Evolutionary conservation across 1,140 invertebrate genomes (phyloP).

Genomic region (Caenorhabditis briggsae): DNA sequence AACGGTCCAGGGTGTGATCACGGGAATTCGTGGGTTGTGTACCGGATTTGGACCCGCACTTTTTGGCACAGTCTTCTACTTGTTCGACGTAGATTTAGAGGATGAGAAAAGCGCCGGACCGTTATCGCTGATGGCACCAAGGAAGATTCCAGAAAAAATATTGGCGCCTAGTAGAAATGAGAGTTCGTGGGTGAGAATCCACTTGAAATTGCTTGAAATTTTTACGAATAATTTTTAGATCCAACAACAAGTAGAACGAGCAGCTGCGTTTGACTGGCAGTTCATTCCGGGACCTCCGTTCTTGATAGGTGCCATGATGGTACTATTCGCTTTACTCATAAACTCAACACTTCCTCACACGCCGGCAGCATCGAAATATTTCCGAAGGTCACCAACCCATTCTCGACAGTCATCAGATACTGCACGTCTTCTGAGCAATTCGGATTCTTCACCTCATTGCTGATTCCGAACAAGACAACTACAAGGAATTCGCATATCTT

Average conservation of each 20-base stretch:
- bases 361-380: constrained; percentile 27
- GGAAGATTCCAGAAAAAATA: constrained; percentile 61
- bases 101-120: constrained; percentile 54
- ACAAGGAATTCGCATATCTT: background rate
- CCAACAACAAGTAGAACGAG: constrained; percentile 45
- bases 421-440: constrained; percentile 50
- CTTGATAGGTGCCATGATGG: constrained; percentile 95
- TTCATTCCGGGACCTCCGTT: constrained; percentile 99
- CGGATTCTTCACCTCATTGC: constrained; percentile 44
- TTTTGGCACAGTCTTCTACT: constrained; percentile 97
- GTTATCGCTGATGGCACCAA: constrained; percentile 26
- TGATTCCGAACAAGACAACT: background rate
- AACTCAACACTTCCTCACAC: constrained; percentile 67
- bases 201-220: background rate
- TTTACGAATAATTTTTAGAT: background rate
- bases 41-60: constrained; percentile 90
- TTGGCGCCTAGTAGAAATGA: constrained; percentile 74
- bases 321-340: constrained; percentile 92
- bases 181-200: constrained; percentile 43
- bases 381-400: constrained; percentile 49
- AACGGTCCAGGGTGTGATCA: constrained; percentile 97
- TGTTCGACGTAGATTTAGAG: constrained; percentile 94
- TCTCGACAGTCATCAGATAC: constrained; percentile 61
- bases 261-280: constrained; percentile 78
- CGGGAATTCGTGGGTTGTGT: constrained; percentile 80